Conservation (phyloP, 1,140 invertebrate genomes). For the Drosophila paulistorum region DNA sequence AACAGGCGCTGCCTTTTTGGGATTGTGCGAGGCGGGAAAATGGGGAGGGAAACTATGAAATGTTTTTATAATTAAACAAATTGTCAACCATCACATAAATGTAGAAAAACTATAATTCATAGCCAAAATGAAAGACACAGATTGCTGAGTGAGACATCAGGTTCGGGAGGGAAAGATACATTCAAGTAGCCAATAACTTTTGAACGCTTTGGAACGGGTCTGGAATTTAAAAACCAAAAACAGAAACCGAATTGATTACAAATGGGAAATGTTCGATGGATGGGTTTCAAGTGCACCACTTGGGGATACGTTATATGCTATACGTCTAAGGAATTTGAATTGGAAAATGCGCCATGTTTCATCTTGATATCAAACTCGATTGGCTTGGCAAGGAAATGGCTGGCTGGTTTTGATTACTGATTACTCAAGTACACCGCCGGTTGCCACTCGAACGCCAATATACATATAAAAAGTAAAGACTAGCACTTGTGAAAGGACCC, state of each 20-base stretch:
- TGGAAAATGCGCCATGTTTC: constrained; percentile 49
- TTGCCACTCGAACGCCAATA: constrained; percentile 3
- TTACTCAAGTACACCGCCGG: constrained; percentile 48
- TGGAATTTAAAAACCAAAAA: constrained; percentile 56
- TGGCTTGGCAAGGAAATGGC: constrained; percentile 47
- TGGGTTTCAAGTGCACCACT: constrained; percentile 62
- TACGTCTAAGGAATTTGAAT: constrained; percentile 37
- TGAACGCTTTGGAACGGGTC: constrained; percentile 48
- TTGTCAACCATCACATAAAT: constrained; percentile 49
- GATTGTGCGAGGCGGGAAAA: background rate
- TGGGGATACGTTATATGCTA: constrained; percentile 34
- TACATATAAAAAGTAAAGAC: constrained; percentile 8
- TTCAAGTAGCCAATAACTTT: constrained; percentile 73
- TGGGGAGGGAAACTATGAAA: constrained; percentile 9
- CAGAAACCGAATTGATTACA: constrained; percentile 56
- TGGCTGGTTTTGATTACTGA: constrained; percentile 31
- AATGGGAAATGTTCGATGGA: constrained; percentile 47
- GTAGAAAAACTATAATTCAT: constrained; percentile 42
- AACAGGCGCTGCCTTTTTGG: background rate
- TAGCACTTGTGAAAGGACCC: constrained; percentile 42
- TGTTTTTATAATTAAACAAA: constrained; percentile 52
- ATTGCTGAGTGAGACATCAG: constrained; percentile 40
- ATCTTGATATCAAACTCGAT: constrained; percentile 32
- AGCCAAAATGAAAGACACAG: constrained; percentile 22
- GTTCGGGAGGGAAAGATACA: constrained; percentile 7